Evolutionary conservation across 1,140 invertebrate genomes (phyloP).

Genomic region (Sycophaga agraensis): DNA sequence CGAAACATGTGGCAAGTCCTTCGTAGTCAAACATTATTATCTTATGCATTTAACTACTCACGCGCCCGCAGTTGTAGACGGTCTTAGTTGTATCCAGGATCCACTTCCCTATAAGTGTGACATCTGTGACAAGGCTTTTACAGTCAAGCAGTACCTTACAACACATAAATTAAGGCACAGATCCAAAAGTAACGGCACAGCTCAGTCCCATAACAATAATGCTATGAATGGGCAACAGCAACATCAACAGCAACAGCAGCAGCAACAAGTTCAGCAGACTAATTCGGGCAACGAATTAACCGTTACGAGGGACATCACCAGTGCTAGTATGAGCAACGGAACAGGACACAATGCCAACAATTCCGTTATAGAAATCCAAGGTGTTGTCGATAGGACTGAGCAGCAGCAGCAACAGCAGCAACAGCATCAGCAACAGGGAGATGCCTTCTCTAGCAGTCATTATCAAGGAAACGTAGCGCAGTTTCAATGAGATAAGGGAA

Average conservation of each 20-base stretch:
- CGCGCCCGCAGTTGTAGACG: conserved; percentile 40
- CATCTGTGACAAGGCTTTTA: conserved; percentile 61
- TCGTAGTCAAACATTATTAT: conserved; percentile 71
- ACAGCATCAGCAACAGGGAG: conserved; percentile 29
- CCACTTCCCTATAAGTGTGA: conserved; percentile 61
- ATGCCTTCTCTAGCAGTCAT: conserved; percentile 43
- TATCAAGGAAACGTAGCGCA: conserved; percentile 53
- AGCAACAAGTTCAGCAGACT: conserved; percentile 29
- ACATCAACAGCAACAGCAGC: conserved; percentile 26
- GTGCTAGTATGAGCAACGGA: conserved; percentile 36
- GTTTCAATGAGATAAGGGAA: conserved; percentile 58
- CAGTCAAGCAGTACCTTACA: conserved; percentile 57
- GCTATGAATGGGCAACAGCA: conserved; percentile 29
- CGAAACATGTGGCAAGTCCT: conserved; percentile 71
- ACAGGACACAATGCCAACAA: conserved; percentile 40
- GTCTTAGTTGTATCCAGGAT: conserved; percentile 37
- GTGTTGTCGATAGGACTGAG: conserved; percentile 46
- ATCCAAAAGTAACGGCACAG: conserved; percentile 41
- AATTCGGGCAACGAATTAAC: conserved; percentile 22
- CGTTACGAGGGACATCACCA: conserved; percentile 27
- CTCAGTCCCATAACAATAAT: conserved; percentile 27
- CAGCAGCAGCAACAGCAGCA: conserved; percentile 28
- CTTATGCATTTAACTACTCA: conserved; percentile 63
- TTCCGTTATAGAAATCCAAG: conserved; percentile 49
- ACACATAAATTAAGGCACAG: conserved; percentile 58